phyloP scores from a whole-genome alignment of 2,888 invertebrate genomes.

The Rambutsinella grinnellia region DNA sequence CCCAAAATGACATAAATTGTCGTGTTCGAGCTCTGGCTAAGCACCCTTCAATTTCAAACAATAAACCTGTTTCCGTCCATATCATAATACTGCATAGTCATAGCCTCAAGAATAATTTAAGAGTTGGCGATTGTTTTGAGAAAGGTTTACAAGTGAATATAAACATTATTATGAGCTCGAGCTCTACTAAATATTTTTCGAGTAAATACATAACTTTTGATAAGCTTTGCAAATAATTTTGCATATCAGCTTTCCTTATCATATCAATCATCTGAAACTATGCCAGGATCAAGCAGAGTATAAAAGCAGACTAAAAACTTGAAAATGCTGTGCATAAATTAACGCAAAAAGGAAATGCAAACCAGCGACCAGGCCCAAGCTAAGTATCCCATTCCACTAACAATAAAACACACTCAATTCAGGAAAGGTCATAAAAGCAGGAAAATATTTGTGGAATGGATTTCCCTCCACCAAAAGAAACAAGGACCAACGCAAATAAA shows the following conservation, averaged over 20 bases:
- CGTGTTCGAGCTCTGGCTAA: not conserved
- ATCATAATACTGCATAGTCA: not conserved
- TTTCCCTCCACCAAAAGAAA: not conserved
- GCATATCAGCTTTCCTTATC: too few species aligned
- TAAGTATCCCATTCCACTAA: not conserved
- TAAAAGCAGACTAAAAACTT: not conserved
- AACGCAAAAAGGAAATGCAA: not conserved
- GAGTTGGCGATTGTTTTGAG: not conserved
- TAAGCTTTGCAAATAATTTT: not conserved
- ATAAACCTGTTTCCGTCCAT: slow-evolving; percentile 42
- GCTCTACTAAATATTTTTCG: not conserved
- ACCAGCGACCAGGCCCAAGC: not conserved
- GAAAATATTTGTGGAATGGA: not conserved
- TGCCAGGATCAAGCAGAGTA: not conserved
- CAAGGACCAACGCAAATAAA: slow-evolving; percentile 18
- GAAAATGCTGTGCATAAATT: not conserved
- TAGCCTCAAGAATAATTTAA: not conserved
- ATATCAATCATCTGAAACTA: not conserved
- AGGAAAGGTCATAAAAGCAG: slow-evolving; percentile 14
- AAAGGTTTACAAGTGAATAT: not conserved
- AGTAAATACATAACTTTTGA: not conserved
- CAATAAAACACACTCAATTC: slow-evolving; percentile 5
- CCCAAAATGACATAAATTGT: not conserved
- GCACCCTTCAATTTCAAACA: slow-evolving; percentile 52
- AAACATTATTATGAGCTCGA: too few species aligned